Evolutionary conservation across 2,888 invertebrate genomes (phyloP), one percentile per base, ranked within the genome.

Genomic region (Eumacrocentrus americanus): DNA sequence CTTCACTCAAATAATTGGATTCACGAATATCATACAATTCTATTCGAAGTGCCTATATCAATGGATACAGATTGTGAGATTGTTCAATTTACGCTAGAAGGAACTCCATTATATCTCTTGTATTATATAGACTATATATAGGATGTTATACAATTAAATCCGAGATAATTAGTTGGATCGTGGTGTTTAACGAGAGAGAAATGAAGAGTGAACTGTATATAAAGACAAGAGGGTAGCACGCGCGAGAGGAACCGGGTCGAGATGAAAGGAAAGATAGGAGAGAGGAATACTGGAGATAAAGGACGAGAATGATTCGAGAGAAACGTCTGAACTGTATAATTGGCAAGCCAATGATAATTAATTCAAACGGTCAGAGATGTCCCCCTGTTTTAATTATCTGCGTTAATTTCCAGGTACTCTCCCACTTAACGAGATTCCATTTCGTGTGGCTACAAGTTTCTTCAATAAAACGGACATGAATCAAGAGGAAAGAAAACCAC

Each of bases 351-450:
- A 35, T 16, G 2, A 16, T 37, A 52, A 52, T 52, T 52, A 52
- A 52, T 52, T 52, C 37, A 38, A 38, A 38, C 22, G 23, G 51
- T 52, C 34, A 50, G 22, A 38, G 18, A 9, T 38, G 37, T 12
- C 20, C 3, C 25, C 5, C 11, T 46, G 37, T 37, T 52, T 52
- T 38, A 52, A 51, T 51, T 51, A 51, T 35, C 51, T 16, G n/a
- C 22, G 18, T 44, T 44, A 44, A 44, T 44, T 44, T 44, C 20
- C 22, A 22, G 18, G 9, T 16, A 7, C 14, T 16, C 14, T 40
- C 9, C 3, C 4, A 44, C n/a, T 44, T 44, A 40, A 40, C 18
- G 11, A 44, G 22, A 20, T 11, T 44, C 9, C 11, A 44, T 44
- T 44, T 44, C 22, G n/a, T 44, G 3, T 22, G 9, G 9, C n/a